These are phyloP conservation scores for Halichondria panicea DNA, from an alignment of 37 sponge, comb jelly and placozoan species.

Conservation along the genomic window DNA sequence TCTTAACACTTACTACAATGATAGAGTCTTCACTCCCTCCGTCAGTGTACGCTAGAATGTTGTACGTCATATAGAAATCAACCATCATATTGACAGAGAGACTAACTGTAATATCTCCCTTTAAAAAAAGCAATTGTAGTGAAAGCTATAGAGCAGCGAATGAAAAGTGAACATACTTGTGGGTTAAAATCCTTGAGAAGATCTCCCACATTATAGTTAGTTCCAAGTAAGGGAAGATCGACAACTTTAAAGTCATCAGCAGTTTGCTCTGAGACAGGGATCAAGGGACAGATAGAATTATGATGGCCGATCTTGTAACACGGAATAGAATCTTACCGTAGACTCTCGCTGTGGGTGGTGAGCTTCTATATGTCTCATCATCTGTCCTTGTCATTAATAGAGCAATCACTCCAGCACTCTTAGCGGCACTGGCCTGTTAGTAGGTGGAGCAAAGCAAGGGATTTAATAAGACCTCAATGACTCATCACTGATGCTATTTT, in stretches of 20 bases:
- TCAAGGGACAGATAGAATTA: not conserved
- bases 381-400: slow-evolving; percentile 48
- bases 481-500: no score
- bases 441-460: not conserved
- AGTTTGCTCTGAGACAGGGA: not conserved
- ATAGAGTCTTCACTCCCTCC: slow-evolving; percentile 18
- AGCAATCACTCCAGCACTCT: slow-evolving; percentile 30
- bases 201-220: slow-evolving; percentile 41
- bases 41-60: slow-evolving; percentile 68
- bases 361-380: slow-evolving; percentile 1
- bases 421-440: slow-evolving; percentile 28
- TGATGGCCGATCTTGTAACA: not conserved
- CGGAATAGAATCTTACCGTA: slow-evolving; percentile 14
- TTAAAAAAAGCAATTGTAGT: no score
- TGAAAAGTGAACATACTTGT: not conserved
- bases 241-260: slow-evolving; percentile 8
- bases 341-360: slow-evolving; percentile 48
- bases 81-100: slow-evolving; percentile 49
- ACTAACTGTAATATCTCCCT: slow-evolving; percentile 6
- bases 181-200: slow-evolving; percentile 20
- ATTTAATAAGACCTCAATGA: no score
- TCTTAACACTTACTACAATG: slow-evolving; percentile 73
- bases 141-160: not conserved
- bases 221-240: slow-evolving; percentile 49
- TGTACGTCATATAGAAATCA: slow-evolving; percentile 51